Evolutionary conservation across 2,888 invertebrate genomes (phyloP), one percentile per base, ranked within the genome.

Genomic region (Synergus laeviventris): DNA sequence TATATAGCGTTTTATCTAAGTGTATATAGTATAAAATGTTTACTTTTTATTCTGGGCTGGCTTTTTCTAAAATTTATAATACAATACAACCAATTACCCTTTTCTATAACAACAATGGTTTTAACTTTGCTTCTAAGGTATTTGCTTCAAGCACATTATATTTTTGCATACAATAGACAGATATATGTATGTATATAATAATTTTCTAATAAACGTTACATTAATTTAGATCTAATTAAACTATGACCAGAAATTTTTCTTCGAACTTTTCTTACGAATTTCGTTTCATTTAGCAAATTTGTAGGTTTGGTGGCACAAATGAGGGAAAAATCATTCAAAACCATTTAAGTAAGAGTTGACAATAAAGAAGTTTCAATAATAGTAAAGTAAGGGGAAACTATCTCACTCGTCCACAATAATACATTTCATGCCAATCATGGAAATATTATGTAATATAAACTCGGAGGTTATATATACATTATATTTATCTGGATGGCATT

Each of bases 361-460:
- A 56, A 56, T 4, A 16, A 56, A 21, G 7, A 56, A 56, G 18
- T 56, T 56, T 21, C 4, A 21, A 21, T 21, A 21, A 56, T 12
- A 18, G 12, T 56, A 12, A 12, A 21, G 56, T 12, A 56, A 18
- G 12, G 4, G 12, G 56, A 56, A 56, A 21, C 56, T n/a, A 49
- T n/a, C 49, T 49, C 9, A 8, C 49, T 49, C n/a, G n/a, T 9
- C 2, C n/a, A 2, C n/a, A 9, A 49, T 49, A 49, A 49, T 49
- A 49, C 49, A 2, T 49, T 49, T 49, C 16, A 8, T n/a, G n/a
- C n/a, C n/a, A 49, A 49, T 36, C 24, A 61, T 61, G 31, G 18
- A 61, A 61, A 61, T 61, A 61, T 61, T 8, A 36, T 24, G 36
- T n/a, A 49, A 49, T 49, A 49, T 49, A 49, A n/a, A 21, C 31